Evolutionary conservation across 2,113 vertebrate genomes (phyloP).

Genomic region (Nematolebias whitei): DNA sequence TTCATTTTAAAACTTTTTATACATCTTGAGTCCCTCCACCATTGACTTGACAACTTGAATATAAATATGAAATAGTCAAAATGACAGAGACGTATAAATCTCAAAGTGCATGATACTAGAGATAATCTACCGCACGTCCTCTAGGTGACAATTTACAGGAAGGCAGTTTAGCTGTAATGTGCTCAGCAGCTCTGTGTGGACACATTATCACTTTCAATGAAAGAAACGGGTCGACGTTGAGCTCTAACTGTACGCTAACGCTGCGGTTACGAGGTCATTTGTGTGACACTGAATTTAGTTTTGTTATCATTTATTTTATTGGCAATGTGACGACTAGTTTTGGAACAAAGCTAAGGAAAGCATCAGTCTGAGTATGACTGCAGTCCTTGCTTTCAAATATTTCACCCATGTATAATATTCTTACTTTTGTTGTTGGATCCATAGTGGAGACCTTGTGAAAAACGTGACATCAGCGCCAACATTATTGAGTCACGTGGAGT

Average conservation of each 20-base stretch:
- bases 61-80: too few species aligned
- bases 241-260: constrained; percentile 11
- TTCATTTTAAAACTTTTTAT: too few species aligned
- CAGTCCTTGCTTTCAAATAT: constrained; percentile 8
- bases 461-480: constrained; percentile 15
- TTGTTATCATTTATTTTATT: constrained; percentile 15
- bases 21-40: too few species aligned
- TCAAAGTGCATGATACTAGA: background rate
- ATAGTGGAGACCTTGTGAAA: constrained; percentile 25
- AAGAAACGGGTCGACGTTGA: constrained; percentile 9
- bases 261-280: constrained; percentile 21
- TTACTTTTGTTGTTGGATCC: constrained; percentile 6
- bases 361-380: constrained; percentile 12
- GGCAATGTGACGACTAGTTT: constrained; percentile 27
- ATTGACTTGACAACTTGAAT: too few species aligned
- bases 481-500: constrained; percentile 38
- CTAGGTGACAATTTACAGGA: constrained; percentile 9
- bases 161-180: background rate
- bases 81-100: constrained; percentile 3
- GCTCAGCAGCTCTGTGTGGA: constrained; percentile 12
- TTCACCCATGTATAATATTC: constrained; percentile 5
- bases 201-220: constrained; percentile 9
- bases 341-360: background rate
- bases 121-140: constrained; percentile 3
- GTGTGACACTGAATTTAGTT: constrained; percentile 27